Base-by-base conservation (phyloP, 2,888 invertebrate genomes). In the Caenorhabditis sp. region DNA sequence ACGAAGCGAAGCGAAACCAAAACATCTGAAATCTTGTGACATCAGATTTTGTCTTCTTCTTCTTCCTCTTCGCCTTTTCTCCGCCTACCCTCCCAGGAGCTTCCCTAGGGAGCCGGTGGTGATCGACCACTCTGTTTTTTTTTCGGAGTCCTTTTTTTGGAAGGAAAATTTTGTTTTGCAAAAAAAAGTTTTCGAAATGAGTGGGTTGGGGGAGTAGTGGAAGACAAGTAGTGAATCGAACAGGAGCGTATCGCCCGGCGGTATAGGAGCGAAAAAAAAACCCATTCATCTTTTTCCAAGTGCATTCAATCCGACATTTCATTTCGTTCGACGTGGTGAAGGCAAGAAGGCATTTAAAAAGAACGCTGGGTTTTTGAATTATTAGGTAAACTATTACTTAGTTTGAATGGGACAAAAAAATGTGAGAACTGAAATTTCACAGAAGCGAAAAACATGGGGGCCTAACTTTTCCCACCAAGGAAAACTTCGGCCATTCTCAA, bases 241-340 rank as follows among this genome's bases (percentile, higher is more conserved):
- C 38, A 38, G 38, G 38, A 38, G 38, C 38, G n/a, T n/a, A n/a
- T n/a, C n/a, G 38, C 38, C 38, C 38, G 38, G 38, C 38, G 38
- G 12, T 12, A 38, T 24, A 24, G 22, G 66, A 22, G 66, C 49
- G 31, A 49, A 49, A 68, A 51, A 75, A 66, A 68, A 75, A 58
- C 66, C 44, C 66, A 75, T 75, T 75, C 58, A 75, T 75, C 75
- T 75, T 75, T 75, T 68, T 75, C 66, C 54, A 75, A 66, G 63
- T 63, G 54, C 74, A 63, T 56, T 61, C 61, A 72, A 61, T 72
- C 49, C 73, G 41, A 54, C 38, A 26, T 24, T 14, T 22, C 35
- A 24, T 4, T 38, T 28, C 51, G 19, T 51, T 19, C 22, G 10
- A 24, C 8, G 22, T 10, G 54, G 54, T 6, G 38, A 38, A 22